Evolutionary conservation across 2,797 vertebrate species (phyloP), one percentile per base, ranked within the genome.

Genomic region (Euthynnus affinis): DNA sequence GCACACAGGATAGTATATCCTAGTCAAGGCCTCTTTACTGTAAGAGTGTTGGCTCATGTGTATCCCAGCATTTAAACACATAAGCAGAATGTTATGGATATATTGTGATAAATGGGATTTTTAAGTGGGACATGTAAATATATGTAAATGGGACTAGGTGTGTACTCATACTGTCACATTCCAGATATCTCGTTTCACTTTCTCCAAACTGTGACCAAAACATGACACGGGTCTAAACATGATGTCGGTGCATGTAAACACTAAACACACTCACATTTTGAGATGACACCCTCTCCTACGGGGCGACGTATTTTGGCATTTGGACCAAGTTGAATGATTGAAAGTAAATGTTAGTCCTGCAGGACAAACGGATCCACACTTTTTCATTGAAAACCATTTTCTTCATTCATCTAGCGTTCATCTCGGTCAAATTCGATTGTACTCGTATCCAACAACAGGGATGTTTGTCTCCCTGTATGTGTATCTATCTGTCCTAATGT

Each of bases 211-310:
- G 48, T 46, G 40, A 22, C 52, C 20, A 51, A 76, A 56, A 52
- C 40, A 58, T 44, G 34, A 58, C 18, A 18, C n/a, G 5, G 63
- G 25, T 70, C 53, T 46, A 32, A 42, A 61, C 32, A 40, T 8
- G 12, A 60, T 60, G 18, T 17, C n/a, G 32, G 23, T 57, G 80
- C 66, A 83, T 63, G 79, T 68, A 46, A 87, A 87, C 71, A 57
- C 66, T 68, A 46, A 87, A 87, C 71, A 57, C 66, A 29, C 65
- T 81, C 29, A 14, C 55, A 2, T 76, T 57, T 76, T 60, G 9
- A 13, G 20, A 63, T 56, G 18, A 27, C 51, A 3, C 60, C 44
- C 6, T 37, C 13, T n/a, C 13, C 17, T 53, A 29, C n/a, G 9
- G 23, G 48, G n/a, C 8, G 29, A 58, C 53, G 17, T 46, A 51